Conservation (phyloP, 2,113 vertebrate species). For the Grus americana region DNA sequence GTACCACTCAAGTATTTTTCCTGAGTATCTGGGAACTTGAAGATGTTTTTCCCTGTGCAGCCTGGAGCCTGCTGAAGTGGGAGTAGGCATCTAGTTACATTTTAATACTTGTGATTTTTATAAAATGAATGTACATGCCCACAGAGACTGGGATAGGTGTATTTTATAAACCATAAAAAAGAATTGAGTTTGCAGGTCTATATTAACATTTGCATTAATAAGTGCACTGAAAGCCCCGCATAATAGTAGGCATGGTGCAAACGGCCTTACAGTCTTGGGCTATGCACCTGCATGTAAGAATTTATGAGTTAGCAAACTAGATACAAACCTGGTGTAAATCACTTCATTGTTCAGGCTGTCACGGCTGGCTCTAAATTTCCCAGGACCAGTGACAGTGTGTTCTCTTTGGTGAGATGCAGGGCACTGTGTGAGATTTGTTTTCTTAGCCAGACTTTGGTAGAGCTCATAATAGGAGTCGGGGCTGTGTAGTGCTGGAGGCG, state of each 20-base stretch:
- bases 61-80: neutral
- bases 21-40: neutral
- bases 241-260: slow-evolving; percentile 1
- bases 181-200: slow-evolving; percentile 2
- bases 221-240: neutral
- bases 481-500: neutral
- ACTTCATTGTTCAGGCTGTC: neutral
- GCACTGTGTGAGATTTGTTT: neutral
- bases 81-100: slow-evolving; percentile 32
- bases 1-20: neutral
- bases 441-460: neutral
- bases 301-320: slow-evolving; percentile 25
- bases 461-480: neutral
- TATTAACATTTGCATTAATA: slow-evolving; percentile 45
- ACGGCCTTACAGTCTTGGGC: neutral
- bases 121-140: slow-evolving; percentile 25
- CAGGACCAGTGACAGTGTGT: neutral
- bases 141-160: slow-evolving; percentile 17
- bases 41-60: neutral
- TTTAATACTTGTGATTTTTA: slow-evolving; percentile 39
- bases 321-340: slow-evolving; percentile 42
- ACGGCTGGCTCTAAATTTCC: slow-evolving; percentile 4
- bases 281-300: neutral
- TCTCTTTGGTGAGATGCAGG: neutral
- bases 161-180: slow-evolving; percentile 48